These are phyloP conservation scores for Pandemis heparana DNA, from an alignment of 2,888 invertebrate genomes.

Conservation along the genomic window DNA sequence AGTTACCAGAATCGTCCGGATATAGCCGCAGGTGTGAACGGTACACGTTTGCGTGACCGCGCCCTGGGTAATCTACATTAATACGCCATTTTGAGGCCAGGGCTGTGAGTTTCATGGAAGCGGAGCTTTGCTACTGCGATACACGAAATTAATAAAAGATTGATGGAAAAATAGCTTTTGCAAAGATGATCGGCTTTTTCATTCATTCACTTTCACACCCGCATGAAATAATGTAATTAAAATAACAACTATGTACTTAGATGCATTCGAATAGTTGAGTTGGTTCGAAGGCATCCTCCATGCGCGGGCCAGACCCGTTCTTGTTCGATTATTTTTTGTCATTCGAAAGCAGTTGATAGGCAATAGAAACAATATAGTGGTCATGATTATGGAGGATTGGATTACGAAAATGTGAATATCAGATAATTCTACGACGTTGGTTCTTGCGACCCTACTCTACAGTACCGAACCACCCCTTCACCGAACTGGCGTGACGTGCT, in stretches of 20 bases:
- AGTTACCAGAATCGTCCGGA: slow-evolving; percentile 69
- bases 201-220: too few relatives aligned
- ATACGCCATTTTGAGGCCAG: slow-evolving; percentile 71
- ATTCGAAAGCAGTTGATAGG: background rate
- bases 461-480: slow-evolving; percentile 48
- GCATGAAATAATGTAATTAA: too few relatives aligned
- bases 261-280: too few relatives aligned
- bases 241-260: too few relatives aligned
- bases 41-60: slow-evolving; percentile 73
- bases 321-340: too few relatives aligned
- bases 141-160: too few relatives aligned
- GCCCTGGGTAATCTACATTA: slow-evolving; percentile 74
- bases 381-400: background rate
- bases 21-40: slow-evolving; percentile 71
- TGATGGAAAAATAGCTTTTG: too few relatives aligned
- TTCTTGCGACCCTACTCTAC: slow-evolving; percentile 47
- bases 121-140: background rate
- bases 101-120: slow-evolving; percentile 26
- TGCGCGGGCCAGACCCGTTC: too few relatives aligned
- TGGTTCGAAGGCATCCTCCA: too few relatives aligned
- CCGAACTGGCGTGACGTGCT: slow-evolving; percentile 66
- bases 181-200: too few relatives aligned
- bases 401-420: background rate
- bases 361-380: background rate
- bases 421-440: background rate